These are phyloP conservation scores for Caprella mutica DNA, from an alignment of 2,888 invertebrate species.

Conservation along the genomic window DNA sequence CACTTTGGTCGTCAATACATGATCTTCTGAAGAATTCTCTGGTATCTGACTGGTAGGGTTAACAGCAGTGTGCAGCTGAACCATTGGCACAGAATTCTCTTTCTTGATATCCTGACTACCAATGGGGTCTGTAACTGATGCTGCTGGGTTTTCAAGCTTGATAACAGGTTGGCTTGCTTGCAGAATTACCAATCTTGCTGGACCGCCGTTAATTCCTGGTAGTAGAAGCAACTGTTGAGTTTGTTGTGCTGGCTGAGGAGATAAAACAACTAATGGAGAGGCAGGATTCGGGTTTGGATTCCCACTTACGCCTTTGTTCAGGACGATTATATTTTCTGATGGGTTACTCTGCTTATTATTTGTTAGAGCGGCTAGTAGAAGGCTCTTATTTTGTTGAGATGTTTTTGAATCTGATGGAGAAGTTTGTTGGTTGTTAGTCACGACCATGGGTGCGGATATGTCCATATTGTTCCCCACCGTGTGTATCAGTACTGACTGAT, in stretches of 20 bases:
- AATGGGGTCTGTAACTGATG: too few relatives aligned
- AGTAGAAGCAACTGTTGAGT: conserved; percentile 4
- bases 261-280: background rate
- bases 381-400: too few relatives aligned
- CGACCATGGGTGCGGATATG: background rate
- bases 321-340: conserved; percentile 1
- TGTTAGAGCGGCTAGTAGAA: conserved; percentile 4
- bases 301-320: conserved; percentile 10
- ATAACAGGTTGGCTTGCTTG: background rate
- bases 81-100: too few relatives aligned
- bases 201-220: conserved; percentile 5
- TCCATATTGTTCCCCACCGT: background rate
- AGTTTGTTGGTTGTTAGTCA: background rate
- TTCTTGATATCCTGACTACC: too few relatives aligned
- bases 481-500: background rate
- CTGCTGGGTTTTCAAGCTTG: background rate
- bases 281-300: background rate
- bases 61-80: too few relatives aligned
- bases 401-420: too few relatives aligned
- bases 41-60: too few relatives aligned
- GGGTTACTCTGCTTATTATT: background rate
- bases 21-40: too few relatives aligned
- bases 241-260: background rate
- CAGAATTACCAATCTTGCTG: conserved; percentile 1
- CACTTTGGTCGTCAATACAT: too few relatives aligned